phyloP scores from a whole-genome alignment of 2,888 invertebrate genomes.

The Pachymerium ferrugineum region DNA sequence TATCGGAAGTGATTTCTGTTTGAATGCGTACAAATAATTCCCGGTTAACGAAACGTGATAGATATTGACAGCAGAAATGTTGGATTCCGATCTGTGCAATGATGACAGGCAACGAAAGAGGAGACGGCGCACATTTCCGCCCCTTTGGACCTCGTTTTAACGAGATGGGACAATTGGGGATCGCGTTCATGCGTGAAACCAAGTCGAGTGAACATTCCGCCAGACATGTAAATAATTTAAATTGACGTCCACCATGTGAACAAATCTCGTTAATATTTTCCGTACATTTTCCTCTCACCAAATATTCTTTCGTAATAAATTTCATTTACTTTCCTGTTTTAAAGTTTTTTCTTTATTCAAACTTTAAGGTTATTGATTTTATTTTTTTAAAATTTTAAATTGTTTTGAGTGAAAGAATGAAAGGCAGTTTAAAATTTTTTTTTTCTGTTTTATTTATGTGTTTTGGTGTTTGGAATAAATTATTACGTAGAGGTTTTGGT shows the following conservation, averaged over 20 bases:
- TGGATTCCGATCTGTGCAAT: neutral
- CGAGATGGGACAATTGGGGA: conserved; percentile 17
- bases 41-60: neutral
- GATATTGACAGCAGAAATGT: neutral
- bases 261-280: neutral
- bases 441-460: no score
- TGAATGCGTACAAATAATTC: neutral
- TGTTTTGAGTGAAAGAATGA: no score
- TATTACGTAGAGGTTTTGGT: no score
- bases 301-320: neutral
- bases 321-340: neutral
- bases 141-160: conserved; percentile 5
- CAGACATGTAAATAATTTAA: conserved; percentile 20
- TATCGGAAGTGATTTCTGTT: neutral
- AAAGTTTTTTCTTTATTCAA: no score
- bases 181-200: conserved; percentile 13
- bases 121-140: neutral
- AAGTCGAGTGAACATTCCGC: conserved; percentile 14
- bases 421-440: no score
- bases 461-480: no score
- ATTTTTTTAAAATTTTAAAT: no score
- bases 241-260: conserved; percentile 1
- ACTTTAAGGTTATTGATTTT: no score
- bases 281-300: neutral
- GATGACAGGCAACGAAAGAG: conserved; percentile 5